These are phyloP conservation scores for Graphium colonna DNA, from an alignment of 2,888 invertebrate genomes.

Conservation along the genomic window DNA sequence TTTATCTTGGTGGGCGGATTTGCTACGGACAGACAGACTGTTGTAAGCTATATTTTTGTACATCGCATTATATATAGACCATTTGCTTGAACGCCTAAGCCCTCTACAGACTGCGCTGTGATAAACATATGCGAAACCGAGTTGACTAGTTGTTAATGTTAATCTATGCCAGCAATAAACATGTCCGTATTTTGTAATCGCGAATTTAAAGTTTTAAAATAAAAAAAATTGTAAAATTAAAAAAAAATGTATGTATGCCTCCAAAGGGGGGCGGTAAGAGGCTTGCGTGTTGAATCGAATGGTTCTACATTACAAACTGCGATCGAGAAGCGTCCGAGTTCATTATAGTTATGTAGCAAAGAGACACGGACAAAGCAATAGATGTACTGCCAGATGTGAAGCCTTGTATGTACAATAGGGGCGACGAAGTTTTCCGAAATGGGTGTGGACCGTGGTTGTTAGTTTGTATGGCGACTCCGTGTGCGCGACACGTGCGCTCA, in stretches of 20 bases:
- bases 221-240: neutral
- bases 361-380: constrained; percentile 30
- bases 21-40: constrained; percentile 47
- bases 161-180: neutral
- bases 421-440: neutral
- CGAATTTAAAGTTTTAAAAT: constrained; percentile 2
- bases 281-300: constrained; percentile 1
- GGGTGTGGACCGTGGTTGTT: no score
- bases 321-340: constrained; percentile 1
- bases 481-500: constrained; percentile 39
- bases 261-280: neutral
- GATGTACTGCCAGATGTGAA: constrained; percentile 45
- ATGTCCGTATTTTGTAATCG: constrained; percentile 1
- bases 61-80: constrained; percentile 7
- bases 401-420: constrained; percentile 27
- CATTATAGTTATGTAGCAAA: constrained; percentile 1
- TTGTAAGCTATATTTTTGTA: constrained; percentile 47
- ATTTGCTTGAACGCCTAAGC: constrained; percentile 16
- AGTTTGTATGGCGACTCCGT: no score
- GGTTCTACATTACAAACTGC: neutral
- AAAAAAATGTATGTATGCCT: neutral
- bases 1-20: constrained; percentile 46
- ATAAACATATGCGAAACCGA: neutral
- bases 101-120: neutral
- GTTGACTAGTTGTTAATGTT: neutral